These are phyloP conservation scores for Dione juno DNA, from an alignment of 2,888 invertebrate genomes.

Conservation along the genomic window DNA sequence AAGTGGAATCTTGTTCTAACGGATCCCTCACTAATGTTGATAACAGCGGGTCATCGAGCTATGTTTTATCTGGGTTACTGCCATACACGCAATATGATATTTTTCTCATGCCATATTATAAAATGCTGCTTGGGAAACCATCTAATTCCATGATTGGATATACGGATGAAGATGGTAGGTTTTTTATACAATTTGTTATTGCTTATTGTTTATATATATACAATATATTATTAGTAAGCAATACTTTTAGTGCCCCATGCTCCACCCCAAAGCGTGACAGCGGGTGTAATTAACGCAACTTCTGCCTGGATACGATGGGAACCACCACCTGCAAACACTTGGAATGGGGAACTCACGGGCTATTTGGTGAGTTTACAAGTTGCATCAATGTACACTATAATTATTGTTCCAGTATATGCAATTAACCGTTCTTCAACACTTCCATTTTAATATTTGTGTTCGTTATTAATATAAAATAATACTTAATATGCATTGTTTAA, in stretches of 20 bases:
- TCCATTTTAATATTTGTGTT: neutral
- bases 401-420: conserved; percentile 5
- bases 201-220: conserved; percentile 4
- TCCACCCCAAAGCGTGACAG: conserved; percentile 90
- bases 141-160: conserved; percentile 94
- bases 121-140: conserved; percentile 94
- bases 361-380: conserved; percentile 88
- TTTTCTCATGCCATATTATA: conserved; percentile 95
- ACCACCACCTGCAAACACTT: conserved; percentile 88
- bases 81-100: conserved; percentile 96
- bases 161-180: conserved; percentile 91
- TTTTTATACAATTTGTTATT: conserved; percentile 18
- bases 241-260: conserved; percentile 88
- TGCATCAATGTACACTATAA: conserved; percentile 15
- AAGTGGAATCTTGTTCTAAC: conserved; percentile 74
- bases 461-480: neutral
- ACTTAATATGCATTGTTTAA: too few relatives aligned
- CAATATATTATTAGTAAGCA: conserved; percentile 34
- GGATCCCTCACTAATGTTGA: conserved; percentile 88
- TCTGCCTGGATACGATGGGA: conserved; percentile 92
- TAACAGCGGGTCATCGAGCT: conserved; percentile 88
- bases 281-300: conserved; percentile 92
- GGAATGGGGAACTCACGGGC: conserved; percentile 92
- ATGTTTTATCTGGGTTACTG: conserved; percentile 89
- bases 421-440: conserved; percentile 9